Conservation (phyloP, 2,888 invertebrate genomes). For the Microctonus aethiopoides region DNA sequence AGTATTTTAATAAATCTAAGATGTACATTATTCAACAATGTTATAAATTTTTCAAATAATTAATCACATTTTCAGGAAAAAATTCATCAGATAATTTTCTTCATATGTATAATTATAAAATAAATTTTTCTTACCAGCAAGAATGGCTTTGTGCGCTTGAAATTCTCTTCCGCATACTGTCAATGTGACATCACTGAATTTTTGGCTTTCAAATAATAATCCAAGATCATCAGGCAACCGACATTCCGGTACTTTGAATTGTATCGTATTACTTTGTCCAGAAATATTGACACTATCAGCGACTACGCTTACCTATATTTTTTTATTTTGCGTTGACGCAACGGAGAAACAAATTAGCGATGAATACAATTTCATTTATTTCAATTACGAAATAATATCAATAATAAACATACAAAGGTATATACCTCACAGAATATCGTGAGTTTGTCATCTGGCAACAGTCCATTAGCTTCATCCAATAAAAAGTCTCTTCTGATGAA, state of each 20-base stretch:
- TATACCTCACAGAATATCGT: conserved; percentile 98
- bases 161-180: conserved; percentile 91
- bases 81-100: no score
- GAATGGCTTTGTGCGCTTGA: conserved; percentile 97
- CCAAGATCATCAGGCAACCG: conserved; percentile 95
- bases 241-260: conserved; percentile 97
- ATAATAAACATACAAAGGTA: conserved; percentile 53
- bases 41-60: no score
- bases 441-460: conserved; percentile 97
- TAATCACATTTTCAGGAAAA: no score
- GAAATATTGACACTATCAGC: conserved; percentile 99
- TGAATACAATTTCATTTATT: conserved; percentile 32
- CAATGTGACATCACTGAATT: conserved; percentile 97
- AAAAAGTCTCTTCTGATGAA: conserved; percentile 99
- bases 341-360: conserved; percentile 14
- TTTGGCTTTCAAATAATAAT: conserved; percentile 94
- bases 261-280: conserved; percentile 97
- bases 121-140: conserved; percentile 71
- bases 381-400: conserved; percentile 40
- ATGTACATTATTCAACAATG: no score
- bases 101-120: no score
- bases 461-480: conserved; percentile 97
- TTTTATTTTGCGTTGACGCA: conserved; percentile 33
- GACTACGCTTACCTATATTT: conserved; percentile 85
- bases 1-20: no score